Base-by-base conservation (phyloP, 2,113 vertebrate genomes). In the Capra hircus region DNA sequence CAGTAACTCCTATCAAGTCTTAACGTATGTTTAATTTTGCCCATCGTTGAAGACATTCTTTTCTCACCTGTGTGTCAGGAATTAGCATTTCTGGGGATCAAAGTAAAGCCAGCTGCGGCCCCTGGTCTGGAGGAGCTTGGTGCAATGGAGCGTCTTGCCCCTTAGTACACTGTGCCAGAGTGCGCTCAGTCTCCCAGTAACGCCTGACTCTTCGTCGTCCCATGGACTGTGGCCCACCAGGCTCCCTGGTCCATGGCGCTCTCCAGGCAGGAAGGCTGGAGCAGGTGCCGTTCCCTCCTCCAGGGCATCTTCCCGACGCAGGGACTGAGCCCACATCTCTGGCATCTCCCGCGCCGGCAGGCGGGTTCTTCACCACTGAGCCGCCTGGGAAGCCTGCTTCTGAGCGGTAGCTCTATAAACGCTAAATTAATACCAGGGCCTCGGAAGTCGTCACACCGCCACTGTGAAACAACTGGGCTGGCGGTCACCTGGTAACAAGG, bases 181-280 rank as follows among this genome's bases (percentile, higher is more conserved):
- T 9, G 17, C 0, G 21, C 36, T 23, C 19, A 5, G 64, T 19
- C 21, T 67, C 64, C 12, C 19, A 3, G 67, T 25, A 21, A 0
- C 1, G 5, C 4, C 21, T 2, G 19, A 40, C 67, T 25, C 67
- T n/a, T 8, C 11, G 17, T 3, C 0, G 11, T 21, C n/a, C 11
- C 36, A 1, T 1, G 21, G 71, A 13, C 71, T 14, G 21, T 3
- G 40, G 21, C 21, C 67, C 2, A 3, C n/a, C n/a, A 40, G 67
- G 67, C n/a, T 3, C 19, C 36, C 40, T 11, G 3, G 11, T 13
- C 71, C 36, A 25, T 2, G 5, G 71, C 11, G 5, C 13, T 43
- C 21, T 25, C 71, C 36, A 40, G 1, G 71, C 71, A 74, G 3
- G 71, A 43, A 13, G 1, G 21, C 71, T 25, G 71, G 21, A 25